A percentile compares a stretch with the other conserved stretches of the same genome.
Evolutionary conservation across 1,140 invertebrate species (phyloP).

Genomic region (Lasioglossum baleicum): DNA sequence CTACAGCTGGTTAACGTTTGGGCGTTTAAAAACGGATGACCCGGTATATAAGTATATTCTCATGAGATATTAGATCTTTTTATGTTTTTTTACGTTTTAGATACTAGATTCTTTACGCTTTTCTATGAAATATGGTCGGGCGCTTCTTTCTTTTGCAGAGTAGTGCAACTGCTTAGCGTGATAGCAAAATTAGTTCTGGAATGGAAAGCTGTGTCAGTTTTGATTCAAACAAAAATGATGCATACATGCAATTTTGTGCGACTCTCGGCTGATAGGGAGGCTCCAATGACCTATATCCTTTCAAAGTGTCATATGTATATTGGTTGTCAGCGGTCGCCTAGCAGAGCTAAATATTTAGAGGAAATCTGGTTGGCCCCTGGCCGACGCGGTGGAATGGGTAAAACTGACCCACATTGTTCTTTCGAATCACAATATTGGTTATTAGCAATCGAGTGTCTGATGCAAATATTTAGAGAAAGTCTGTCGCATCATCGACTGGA

Average conservation of each 20-base stretch:
- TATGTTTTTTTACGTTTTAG: too few relatives aligned
- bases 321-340: not conserved
- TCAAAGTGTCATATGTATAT: not conserved
- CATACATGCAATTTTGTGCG: not conserved
- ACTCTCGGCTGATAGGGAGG: not conserved
- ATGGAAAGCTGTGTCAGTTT: not conserved
- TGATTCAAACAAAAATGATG: not conserved
- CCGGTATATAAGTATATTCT: too few relatives aligned
- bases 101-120: too few relatives aligned
- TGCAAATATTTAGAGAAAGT: constrained; percentile 9
- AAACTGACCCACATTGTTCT: constrained; percentile 6
- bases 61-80: too few relatives aligned
- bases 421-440: not conserved
- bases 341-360: constrained; percentile 7
- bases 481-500: not conserved
- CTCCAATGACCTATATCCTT: not conserved
- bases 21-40: too few relatives aligned
- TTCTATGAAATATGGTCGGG: too few relatives aligned
- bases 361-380: not conserved
- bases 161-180: too few relatives aligned
- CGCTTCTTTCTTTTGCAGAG: too few relatives aligned
- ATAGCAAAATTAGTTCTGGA: not conserved
- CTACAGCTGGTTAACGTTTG: too few relatives aligned
- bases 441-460: not conserved
- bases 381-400: not conserved